phyloP scores from a whole-genome alignment of 2,888 invertebrate genomes.

The Tuta absoluta region DNA sequence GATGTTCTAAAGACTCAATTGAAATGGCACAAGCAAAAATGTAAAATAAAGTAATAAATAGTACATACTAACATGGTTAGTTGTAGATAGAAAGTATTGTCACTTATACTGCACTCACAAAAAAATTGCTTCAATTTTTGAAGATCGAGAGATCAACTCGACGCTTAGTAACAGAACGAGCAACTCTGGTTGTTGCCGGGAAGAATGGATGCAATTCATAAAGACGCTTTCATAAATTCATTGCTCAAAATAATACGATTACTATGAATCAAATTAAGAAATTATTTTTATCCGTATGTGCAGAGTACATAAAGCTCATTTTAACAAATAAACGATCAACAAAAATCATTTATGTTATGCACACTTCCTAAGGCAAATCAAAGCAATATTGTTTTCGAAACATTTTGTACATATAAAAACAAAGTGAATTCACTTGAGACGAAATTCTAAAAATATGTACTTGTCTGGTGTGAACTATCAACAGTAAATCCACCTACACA shows the following conservation, averaged over 20 bases:
- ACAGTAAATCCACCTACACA: too few species aligned
- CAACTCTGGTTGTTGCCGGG: neutral
- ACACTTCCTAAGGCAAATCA: neutral
- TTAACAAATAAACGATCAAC: neutral
- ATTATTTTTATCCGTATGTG: neutral
- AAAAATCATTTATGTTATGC: neutral
- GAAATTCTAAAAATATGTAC: conserved; percentile 19
- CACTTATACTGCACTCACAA: too few species aligned
- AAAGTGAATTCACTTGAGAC: neutral
- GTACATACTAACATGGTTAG: too few species aligned
- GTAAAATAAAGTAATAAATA: too few species aligned
- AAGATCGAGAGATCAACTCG: neutral
- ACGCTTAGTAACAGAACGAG: neutral
- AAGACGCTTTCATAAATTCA: neutral
- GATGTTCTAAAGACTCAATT: too few species aligned
- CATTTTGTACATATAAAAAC: neutral
- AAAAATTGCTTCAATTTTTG: too few species aligned
- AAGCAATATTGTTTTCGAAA: neutral
- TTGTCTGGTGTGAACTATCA: neutral
- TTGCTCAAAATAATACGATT: neutral
- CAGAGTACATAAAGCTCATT: neutral
- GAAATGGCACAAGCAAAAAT: too few species aligned
- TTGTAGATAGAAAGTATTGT: too few species aligned
- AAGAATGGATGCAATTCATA: neutral
- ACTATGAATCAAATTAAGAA: neutral